phyloP scores from a whole-genome alignment of 1,140 invertebrate genomes.

The Ceratina australensis region DNA sequence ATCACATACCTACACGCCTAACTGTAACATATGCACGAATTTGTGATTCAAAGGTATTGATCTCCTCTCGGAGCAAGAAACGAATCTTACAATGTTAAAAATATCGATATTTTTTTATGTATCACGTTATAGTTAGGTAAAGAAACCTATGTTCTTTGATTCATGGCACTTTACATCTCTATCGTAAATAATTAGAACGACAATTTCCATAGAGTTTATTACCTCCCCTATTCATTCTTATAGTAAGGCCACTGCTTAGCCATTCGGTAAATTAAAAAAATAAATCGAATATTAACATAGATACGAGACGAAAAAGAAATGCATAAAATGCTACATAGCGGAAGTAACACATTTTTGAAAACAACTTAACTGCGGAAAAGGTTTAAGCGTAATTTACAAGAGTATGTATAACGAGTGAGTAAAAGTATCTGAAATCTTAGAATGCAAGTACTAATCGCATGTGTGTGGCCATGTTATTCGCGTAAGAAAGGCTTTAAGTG shows the following conservation, averaged over 20 bases:
- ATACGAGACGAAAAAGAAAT: slow-evolving; percentile 27
- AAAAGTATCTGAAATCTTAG: slow-evolving; percentile 17
- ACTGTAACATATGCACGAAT: slow-evolving; percentile 24
- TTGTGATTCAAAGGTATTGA: slow-evolving; percentile 22
- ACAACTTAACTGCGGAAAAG: slow-evolving; percentile 2
- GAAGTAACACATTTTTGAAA: slow-evolving; percentile 16
- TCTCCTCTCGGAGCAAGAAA: slow-evolving; percentile 8
- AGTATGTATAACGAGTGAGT: slow-evolving; percentile 12
- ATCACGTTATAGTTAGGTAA: slow-evolving; percentile 11
- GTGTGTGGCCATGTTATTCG: slow-evolving; percentile 8
- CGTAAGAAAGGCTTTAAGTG: slow-evolving; percentile 12
- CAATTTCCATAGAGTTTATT: slow-evolving; percentile 34
- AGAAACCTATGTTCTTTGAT: slow-evolving; percentile 7
- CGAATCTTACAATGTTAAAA: slow-evolving; percentile 24
- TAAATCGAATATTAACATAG: not conserved
- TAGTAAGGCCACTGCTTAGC: slow-evolving; percentile 38
- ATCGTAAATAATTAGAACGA: slow-evolving; percentile 10
- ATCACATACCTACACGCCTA: slow-evolving; percentile 36
- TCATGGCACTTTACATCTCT: slow-evolving; percentile 43
- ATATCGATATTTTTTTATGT: not conserved
- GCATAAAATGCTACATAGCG: slow-evolving; percentile 24
- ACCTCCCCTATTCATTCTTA: slow-evolving; percentile 30
- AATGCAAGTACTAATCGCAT: slow-evolving; percentile 16
- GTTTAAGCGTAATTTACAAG: slow-evolving; percentile 5
- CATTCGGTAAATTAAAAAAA: slow-evolving; percentile 18